Evolutionary conservation across 2,113 vertebrate species (phyloP), one percentile per base, ranked within the genome.

Genomic region (Tauraco erythrolophus): DNA sequence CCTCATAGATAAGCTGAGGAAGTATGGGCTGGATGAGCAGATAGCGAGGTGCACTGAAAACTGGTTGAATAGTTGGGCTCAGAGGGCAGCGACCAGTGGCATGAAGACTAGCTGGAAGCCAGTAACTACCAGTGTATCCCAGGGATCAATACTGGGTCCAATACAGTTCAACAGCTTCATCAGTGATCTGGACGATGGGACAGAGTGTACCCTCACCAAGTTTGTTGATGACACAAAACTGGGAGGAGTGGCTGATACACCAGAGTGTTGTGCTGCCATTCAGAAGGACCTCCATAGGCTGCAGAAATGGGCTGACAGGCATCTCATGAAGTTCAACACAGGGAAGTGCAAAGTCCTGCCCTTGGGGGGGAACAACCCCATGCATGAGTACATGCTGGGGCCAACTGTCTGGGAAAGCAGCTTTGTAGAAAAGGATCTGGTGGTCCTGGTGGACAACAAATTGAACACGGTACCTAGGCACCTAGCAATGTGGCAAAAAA

Each of bases 211-310:
- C 33, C 64, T 84, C 54, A n/a, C 28, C 31, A 41, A 3, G 22
- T n/a, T 8, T 50, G 39, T 27, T 50, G 22, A 88, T 64, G 45
- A 78, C 35, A 65, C 28, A 51, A 51, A 56, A 61, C 41, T 28
- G 33, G 16, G 10, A 85, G 19, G 19, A 61, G 30, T 21, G 33
- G 41, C 17, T 70, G 31, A 62, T n/a, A 82, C 3, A 69, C 4
- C 28, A 35, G 17, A 69, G 17, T 1, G 37, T 33, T 1, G 0
- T 27, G 22, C 13, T 79, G 45, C 50, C 37, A 37, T n/a, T 10
- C 61, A 87, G 35, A 79, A 19, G 10, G 41, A 64, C 9, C 31
- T 60, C 39, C 39, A 45, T 19, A 68, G 17, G 25, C 41, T 78
- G 54, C n/a, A 60, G 28, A 77, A 84, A 81, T 50, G 43, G 19